These are phyloP conservation scores for Scolanthus callimorphus DNA, from an alignment of 92 coral and sea anemone species.

Conservation along the genomic window DNA sequence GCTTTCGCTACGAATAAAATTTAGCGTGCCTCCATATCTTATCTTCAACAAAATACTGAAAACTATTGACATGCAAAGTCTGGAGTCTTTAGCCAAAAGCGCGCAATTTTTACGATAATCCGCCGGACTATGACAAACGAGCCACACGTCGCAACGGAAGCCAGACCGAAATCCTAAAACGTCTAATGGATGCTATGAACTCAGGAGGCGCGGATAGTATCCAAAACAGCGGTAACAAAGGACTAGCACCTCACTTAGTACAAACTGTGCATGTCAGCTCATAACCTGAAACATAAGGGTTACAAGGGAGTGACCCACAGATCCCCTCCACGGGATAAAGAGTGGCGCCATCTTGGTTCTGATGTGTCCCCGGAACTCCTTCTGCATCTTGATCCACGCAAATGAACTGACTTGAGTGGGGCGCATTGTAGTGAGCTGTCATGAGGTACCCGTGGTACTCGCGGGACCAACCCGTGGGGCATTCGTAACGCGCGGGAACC, in stretches of 20 bases:
- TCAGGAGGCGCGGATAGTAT: too few relatives aligned
- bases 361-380: conserved; percentile 34
- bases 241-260: conserved; percentile 52
- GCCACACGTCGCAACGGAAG: too few relatives aligned
- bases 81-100: too few relatives aligned
- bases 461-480: conserved; percentile 67
- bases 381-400: conserved; percentile 60
- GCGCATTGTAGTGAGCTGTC: conserved; percentile 36
- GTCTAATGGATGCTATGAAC: too few relatives aligned
- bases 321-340: conserved; percentile 42
- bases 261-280: conserved; percentile 80
- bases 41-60: too few relatives aligned
- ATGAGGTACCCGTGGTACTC: conserved; percentile 77
- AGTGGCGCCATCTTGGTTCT: conserved; percentile 27
- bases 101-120: too few relatives aligned
- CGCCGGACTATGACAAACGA: too few relatives aligned
- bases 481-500: conserved; percentile 62
- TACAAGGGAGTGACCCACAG: conserved; percentile 64
- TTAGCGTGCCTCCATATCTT: too few relatives aligned
- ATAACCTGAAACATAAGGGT: conserved; percentile 41
- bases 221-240: too few relatives aligned
- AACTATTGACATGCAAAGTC: too few relatives aligned
- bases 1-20: too few relatives aligned
- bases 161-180: too few relatives aligned
- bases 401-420: conserved; percentile 22